A percentile compares a stretch with the other conserved stretches of the same genome.
Evolutionary conservation across 2,888 invertebrate species (phyloP).

Genomic region (Chymomyza fuscimana): DNA sequence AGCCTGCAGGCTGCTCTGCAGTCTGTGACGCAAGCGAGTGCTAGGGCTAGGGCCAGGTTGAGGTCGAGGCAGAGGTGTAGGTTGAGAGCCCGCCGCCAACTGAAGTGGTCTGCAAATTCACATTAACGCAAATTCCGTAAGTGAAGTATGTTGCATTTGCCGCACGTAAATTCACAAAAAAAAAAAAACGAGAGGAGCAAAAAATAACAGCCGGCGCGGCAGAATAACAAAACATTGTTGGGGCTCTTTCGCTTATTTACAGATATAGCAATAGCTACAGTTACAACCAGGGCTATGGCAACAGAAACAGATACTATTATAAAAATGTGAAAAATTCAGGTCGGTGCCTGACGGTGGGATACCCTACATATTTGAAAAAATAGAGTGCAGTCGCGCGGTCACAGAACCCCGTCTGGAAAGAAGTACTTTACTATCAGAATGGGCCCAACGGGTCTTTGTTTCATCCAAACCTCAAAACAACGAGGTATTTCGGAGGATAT

Average conservation of each 20-base stretch:
- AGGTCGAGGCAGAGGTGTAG: not conserved
- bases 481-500: too few relatives aligned
- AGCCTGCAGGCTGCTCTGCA: not conserved
- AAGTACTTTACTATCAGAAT: too few relatives aligned
- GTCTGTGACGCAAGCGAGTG: not conserved
- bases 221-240: conserved; percentile 68
- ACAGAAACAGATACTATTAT: conserved; percentile 8
- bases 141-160: conserved; percentile 76
- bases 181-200: not conserved
- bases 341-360: too few relatives aligned
- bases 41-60: not conserved
- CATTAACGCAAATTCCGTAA: conserved; percentile 76
- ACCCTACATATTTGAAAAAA: too few relatives aligned
- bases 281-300: not conserved
- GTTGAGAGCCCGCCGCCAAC: conserved; percentile 26
- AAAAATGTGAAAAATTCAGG: not conserved
- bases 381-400: too few relatives aligned
- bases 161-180: conserved; percentile 73
- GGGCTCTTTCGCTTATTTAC: conserved; percentile 51
- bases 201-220: conserved; percentile 41
- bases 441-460: too few relatives aligned
- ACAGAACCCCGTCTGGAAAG: too few relatives aligned
- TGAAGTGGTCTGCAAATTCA: conserved; percentile 76
- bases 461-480: too few relatives aligned
- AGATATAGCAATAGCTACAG: conserved; percentile 21